phyloP scores from a whole-genome alignment of 2,888 invertebrate genomes.

The Nesidiocoris tenuis region DNA sequence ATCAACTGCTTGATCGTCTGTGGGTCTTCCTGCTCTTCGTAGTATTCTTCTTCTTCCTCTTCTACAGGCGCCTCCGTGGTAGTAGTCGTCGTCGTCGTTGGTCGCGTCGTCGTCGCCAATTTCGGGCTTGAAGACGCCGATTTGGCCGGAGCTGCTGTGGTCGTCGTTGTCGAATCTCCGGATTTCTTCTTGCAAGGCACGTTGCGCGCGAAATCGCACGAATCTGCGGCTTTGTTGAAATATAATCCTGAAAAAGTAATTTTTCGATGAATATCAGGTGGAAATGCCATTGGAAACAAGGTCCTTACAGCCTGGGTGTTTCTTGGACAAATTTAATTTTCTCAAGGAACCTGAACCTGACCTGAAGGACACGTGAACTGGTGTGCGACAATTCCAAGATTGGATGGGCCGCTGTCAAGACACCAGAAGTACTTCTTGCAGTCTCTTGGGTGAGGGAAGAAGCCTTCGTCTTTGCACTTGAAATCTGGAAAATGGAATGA shows the following conservation, averaged over 20 bases:
- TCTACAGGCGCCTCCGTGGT: slow-evolving; percentile 50
- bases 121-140: slow-evolving; percentile 57
- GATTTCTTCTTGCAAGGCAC: slow-evolving; percentile 73
- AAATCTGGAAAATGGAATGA: slow-evolving; percentile 66
- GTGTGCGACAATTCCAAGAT: slow-evolving; percentile 86
- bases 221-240: slow-evolving; percentile 88
- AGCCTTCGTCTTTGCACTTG: slow-evolving; percentile 89
- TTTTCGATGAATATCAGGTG: not conserved
- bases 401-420: slow-evolving; percentile 82
- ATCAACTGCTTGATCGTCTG: slow-evolving; percentile 79
- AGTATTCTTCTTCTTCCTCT: slow-evolving; percentile 53
- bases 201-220: slow-evolving; percentile 88
- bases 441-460: slow-evolving; percentile 86
- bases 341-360: too few relatives aligned
- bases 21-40: slow-evolving; percentile 64
- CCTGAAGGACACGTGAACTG: slow-evolving; percentile 90
- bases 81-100: slow-evolving; percentile 54
- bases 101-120: slow-evolving; percentile 52
- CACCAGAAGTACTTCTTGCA: slow-evolving; percentile 96
- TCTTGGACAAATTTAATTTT: too few relatives aligned
- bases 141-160: slow-evolving; percentile 57
- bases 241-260: slow-evolving; percentile 65
- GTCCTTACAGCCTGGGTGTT: too few relatives aligned
- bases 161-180: slow-evolving; percentile 56
- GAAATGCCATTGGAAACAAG: too few relatives aligned